Evolutionary conservation across 2,113 vertebrate species (phyloP).

Genomic region (Mesitornis unicolor): DNA sequence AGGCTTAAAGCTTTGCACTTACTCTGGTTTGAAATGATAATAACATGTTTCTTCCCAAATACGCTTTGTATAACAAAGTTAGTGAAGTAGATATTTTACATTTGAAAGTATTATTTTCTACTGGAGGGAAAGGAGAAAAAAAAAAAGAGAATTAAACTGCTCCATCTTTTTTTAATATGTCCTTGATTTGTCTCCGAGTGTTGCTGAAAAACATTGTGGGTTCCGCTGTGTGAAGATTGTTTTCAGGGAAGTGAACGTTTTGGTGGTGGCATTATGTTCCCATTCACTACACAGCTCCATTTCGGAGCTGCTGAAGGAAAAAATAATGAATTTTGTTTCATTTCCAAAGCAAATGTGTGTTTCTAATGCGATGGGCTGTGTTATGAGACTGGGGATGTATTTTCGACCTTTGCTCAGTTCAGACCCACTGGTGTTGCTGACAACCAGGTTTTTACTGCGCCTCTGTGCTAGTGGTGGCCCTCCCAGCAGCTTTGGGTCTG

Average conservation of each 20-base stretch:
- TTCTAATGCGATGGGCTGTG: not conserved
- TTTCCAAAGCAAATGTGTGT: not conserved
- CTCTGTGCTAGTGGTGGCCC: not conserved
- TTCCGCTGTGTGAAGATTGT: not conserved
- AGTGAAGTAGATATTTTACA: not conserved
- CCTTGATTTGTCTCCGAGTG: constrained; percentile 56
- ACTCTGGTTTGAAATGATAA: constrained; percentile 44
- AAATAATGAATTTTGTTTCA: not conserved
- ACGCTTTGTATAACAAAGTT: not conserved
- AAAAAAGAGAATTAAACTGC: not conserved
- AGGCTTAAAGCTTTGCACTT: not conserved
- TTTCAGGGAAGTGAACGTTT: constrained; percentile 38
- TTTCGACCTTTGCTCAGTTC: too few relatives aligned
- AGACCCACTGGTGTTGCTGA: fast-evolving
- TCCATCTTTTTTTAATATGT: not conserved
- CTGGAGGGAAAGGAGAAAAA: not conserved
- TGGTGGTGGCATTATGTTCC: not conserved
- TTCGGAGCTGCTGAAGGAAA: not conserved
- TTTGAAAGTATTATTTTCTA: not conserved
- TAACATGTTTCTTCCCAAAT: constrained; percentile 6
- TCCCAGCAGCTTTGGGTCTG: not conserved
- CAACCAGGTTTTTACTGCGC: too few relatives aligned
- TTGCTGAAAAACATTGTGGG: constrained; percentile 10
- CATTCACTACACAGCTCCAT: constrained; percentile 8
- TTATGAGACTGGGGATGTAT: not conserved